Evolutionary conservation across 1,140 invertebrate species (phyloP).

Genomic region (Nebria ingens): DNA sequence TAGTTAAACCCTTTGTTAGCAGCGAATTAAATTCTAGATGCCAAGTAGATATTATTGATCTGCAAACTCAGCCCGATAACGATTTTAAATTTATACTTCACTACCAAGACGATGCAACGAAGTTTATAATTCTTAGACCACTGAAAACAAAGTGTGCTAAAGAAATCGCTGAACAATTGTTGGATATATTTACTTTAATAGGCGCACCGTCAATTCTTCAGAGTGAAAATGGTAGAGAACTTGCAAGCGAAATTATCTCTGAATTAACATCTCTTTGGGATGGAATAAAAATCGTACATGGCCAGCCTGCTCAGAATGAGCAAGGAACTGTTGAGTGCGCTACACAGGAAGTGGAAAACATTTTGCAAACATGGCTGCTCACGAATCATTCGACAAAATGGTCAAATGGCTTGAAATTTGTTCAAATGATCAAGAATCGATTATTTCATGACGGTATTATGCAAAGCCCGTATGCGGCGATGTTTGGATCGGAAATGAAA

Average conservation of each 20-base stretch:
- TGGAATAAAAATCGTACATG: background rate
- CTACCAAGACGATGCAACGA: conserved; percentile 37
- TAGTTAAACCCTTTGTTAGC: conserved; percentile 28
- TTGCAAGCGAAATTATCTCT: conserved; percentile 20
- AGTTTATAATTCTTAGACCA: conserved; percentile 30
- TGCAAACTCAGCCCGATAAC: conserved; percentile 33
- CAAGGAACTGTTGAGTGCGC: background rate
- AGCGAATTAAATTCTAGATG: conserved; percentile 31
- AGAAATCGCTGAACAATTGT: conserved; percentile 23
- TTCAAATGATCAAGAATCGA: background rate
- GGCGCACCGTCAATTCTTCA: conserved; percentile 31
- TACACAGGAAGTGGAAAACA: background rate
- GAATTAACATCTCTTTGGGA: background rate
- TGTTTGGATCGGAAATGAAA: background rate
- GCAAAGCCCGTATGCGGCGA: background rate
- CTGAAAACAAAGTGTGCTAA: conserved; percentile 27
- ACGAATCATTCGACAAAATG: background rate
- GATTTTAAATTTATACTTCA: conserved; percentile 34
- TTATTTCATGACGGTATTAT: background rate
- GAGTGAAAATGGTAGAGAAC: conserved; percentile 30
- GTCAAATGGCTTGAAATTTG: background rate
- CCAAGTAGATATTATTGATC: conserved; percentile 40
- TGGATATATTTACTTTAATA: conserved; percentile 29
- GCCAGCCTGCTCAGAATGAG: background rate
- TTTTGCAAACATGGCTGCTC: background rate